Evolutionary conservation across 2,888 invertebrate species (phyloP), one percentile per base, ranked within the genome.

Genomic region (Megalurothrips usitatus): DNA sequence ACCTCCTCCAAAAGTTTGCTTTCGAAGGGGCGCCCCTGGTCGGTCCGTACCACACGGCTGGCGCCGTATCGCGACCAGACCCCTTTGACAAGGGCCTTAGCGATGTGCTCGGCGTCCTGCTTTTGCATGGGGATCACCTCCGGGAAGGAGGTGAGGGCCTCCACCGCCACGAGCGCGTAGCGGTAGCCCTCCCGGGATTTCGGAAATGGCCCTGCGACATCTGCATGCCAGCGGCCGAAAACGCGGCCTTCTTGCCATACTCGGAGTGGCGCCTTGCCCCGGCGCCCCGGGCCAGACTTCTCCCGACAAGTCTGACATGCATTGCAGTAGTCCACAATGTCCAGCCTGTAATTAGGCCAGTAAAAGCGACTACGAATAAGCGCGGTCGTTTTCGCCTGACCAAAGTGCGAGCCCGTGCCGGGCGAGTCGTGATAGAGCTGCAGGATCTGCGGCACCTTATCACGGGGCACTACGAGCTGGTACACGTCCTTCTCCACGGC

Each of bases 201-300:
- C 6, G 58, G 58, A 23, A 23, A 23, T 9, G 68, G 68, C 23
- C 68, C 68, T 8, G 68, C 68, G 23, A 68, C 23, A 23, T 68
- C 68, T 3, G 23, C 68, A 23, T 68, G 68, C 68, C 68, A 68
- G 23, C 68, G 68, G 68, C 68, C 68, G 68, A 68, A 68, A n/a
- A 68, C 11, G 23, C 68, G 68, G 23, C 68, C 68, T 23, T 68
- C 68, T 23, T 68, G 68, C 68, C 68, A 68, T 23, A 68, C 68
- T 11, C 23, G n/a, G 11, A 68, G 68, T 9, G 68, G 68, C 3
- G 68, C 68, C 11, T 23, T 19, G 23, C 9, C 68, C 11, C 68
- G 68, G 68, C 68, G 68, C 8, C 68, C 68, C 10, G 68, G 68
- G 8, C 58, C 58, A n/a, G 17, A n/a, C 17, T n/a, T 58, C 58